These are phyloP conservation scores for Trididemnum clinides DNA, from an alignment of 23 tunicate genomes.

Conservation along the genomic window DNA sequence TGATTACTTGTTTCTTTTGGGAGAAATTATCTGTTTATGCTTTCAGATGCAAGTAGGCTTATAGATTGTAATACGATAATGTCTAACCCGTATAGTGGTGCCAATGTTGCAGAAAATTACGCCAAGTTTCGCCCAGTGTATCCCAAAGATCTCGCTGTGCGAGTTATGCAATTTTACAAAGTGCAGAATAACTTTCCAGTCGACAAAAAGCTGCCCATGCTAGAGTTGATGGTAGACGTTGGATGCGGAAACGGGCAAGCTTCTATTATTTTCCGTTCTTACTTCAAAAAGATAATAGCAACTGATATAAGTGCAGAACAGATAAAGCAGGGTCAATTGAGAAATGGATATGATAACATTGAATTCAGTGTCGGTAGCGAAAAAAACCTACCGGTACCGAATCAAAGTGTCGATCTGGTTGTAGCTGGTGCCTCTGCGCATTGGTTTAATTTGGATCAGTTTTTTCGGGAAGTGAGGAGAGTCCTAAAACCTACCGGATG, in stretches of 20 bases:
- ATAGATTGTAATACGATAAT: no score
- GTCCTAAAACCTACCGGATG: conserved; percentile 44
- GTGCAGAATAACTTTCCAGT: not conserved
- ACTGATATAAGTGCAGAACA: conserved; percentile 49
- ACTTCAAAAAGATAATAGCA: conserved; percentile 44
- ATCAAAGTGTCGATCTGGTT: conserved; percentile 31
- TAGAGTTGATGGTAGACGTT: conserved; percentile 45
- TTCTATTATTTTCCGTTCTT: conserved; percentile 28
- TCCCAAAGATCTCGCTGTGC: conserved; percentile 24
- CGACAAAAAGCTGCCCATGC: not conserved
- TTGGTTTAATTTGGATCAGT: conserved; percentile 42
- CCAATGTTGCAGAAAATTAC: conserved; percentile 26
- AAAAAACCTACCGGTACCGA: conserved; percentile 31
- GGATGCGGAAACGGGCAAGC: conserved; percentile 76
- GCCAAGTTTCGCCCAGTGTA: conserved; percentile 38
- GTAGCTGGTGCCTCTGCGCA: conserved; percentile 46
- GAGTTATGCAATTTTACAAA: conserved; percentile 6
- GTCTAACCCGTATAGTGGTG: not conserved
- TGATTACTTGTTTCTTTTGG: no score
- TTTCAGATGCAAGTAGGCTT: no score
- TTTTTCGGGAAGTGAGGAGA: conserved; percentile 38
- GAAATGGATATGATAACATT: conserved; percentile 18
- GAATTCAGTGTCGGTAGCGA: conserved; percentile 33
- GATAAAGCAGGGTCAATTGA: conserved; percentile 1
- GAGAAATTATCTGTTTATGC: no score